These are phyloP conservation scores for Poecilia velifera DNA, from an alignment of 2,797 vertebrate species.

Conservation along the genomic window DNA sequence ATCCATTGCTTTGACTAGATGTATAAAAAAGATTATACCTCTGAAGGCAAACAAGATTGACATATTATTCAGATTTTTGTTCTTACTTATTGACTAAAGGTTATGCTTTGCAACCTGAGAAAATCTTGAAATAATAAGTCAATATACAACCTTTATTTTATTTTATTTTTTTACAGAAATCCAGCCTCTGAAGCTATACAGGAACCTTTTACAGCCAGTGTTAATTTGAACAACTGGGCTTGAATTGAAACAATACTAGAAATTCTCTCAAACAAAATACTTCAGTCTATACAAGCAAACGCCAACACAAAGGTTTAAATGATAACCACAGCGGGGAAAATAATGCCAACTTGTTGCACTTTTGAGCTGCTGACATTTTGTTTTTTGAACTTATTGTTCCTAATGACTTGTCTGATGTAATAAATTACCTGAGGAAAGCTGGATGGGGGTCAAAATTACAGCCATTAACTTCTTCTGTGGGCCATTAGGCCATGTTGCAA, in stretches of 20 bases:
- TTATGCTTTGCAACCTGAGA: neutral
- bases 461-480: conserved; percentile 1
- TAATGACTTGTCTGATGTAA: neutral
- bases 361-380: neutral
- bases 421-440: neutral
- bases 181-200: neutral
- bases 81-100: neutral
- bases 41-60: neutral
- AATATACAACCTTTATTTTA: neutral
- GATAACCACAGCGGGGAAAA: no score
- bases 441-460: neutral
- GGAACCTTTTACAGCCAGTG: neutral
- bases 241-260: neutral
- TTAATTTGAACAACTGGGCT: neutral
- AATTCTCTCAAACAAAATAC: neutral
- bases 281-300: neutral
- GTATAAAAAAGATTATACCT: neutral
- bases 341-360: neutral
- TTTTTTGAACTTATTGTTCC: neutral
- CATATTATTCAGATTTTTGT: neutral
- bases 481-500: neutral
- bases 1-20: neutral
- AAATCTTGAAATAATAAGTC: neutral
- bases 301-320: neutral
- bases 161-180: neutral